Percentiles rank a stretch among this genome's conserved stretches.
These are phyloP conservation scores for Pristionchus arcanus DNA, from an alignment of 2,888 invertebrate genomes.

Conservation along the genomic window DNA sequence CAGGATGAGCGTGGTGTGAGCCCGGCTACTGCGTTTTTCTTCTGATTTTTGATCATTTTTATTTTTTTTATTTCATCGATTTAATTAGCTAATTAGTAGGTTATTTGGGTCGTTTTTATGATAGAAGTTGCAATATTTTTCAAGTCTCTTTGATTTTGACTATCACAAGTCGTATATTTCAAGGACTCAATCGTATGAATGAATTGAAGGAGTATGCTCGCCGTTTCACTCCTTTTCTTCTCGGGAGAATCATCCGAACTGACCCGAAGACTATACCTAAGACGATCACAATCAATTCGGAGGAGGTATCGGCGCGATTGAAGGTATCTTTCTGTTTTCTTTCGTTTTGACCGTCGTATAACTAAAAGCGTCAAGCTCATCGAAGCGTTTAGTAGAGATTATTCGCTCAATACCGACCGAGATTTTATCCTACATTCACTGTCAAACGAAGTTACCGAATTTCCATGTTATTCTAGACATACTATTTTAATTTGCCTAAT, in stretches of 20 bases:
- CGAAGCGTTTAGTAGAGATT: background rate
- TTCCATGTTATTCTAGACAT: too few species aligned
- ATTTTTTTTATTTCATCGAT: background rate
- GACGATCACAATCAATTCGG: slow-evolving; percentile 16
- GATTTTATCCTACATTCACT: too few species aligned
- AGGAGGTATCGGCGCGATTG: background rate
- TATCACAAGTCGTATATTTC: background rate
- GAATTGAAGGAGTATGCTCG: slow-evolving; percentile 47
- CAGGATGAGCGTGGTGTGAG: slow-evolving; percentile 14
- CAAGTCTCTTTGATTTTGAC: background rate
- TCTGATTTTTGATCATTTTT: background rate
- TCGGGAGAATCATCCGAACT: slow-evolving; percentile 49
- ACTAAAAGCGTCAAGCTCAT: background rate
- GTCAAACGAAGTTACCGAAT: too few species aligned
- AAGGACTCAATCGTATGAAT: slow-evolving; percentile 28
- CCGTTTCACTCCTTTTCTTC: slow-evolving; percentile 46
- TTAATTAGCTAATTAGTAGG: background rate
- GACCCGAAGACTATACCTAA: slow-evolving; percentile 32
- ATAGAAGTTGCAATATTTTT: background rate
- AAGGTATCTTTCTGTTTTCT: background rate
- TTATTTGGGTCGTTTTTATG: background rate
- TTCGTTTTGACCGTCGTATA: background rate
- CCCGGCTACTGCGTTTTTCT: background rate
- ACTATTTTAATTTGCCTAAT: too few species aligned
- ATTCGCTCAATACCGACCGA: too few species aligned